These are phyloP conservation scores for Drosophila lutescens DNA, from an alignment of 2,888 invertebrate genomes.

Conservation along the genomic window DNA sequence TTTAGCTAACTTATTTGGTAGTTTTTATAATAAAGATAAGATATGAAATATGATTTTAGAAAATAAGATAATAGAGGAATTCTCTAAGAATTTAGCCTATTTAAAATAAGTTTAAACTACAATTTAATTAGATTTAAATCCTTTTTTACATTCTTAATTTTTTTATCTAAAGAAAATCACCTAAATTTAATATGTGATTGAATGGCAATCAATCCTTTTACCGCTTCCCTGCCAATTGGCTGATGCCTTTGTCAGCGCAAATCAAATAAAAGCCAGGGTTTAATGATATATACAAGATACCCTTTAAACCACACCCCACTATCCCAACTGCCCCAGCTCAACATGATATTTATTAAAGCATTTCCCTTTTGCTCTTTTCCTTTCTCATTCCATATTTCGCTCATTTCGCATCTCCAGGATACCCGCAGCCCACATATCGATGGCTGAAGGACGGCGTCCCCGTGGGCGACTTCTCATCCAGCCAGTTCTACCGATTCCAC, in stretches of 20 bases:
- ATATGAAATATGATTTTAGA: too few species aligned
- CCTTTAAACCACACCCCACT: slow-evolving; percentile 2
- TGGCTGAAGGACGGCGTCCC: slow-evolving; percentile 95
- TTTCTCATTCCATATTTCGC: too few species aligned
- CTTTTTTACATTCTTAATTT: too few species aligned
- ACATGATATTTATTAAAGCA: slow-evolving; percentile 27
- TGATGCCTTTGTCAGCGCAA: slow-evolving; percentile 11
- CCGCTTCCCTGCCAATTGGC: neutral
- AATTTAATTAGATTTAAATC: too few species aligned
- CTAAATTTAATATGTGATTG: too few species aligned
- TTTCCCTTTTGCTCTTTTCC: neutral
- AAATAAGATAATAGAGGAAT: too few species aligned
- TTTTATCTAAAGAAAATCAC: too few species aligned
- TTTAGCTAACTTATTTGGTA: too few species aligned
- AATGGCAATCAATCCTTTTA: slow-evolving; percentile 25
- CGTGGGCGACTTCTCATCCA: slow-evolving; percentile 91
- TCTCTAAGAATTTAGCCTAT: too few species aligned
- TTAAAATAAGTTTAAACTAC: too few species aligned
- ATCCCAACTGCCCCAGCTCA: slow-evolving; percentile 18
- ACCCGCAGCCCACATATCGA: slow-evolving; percentile 95
- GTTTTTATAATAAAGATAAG: too few species aligned
- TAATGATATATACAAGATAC: slow-evolving; percentile 17
- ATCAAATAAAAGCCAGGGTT: slow-evolving; percentile 14
- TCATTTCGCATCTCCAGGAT: slow-evolving; percentile 74
- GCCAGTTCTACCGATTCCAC: slow-evolving; percentile 92